Base-by-base conservation (phyloP, 2,888 invertebrate species). In the Eledona agricola region DNA sequence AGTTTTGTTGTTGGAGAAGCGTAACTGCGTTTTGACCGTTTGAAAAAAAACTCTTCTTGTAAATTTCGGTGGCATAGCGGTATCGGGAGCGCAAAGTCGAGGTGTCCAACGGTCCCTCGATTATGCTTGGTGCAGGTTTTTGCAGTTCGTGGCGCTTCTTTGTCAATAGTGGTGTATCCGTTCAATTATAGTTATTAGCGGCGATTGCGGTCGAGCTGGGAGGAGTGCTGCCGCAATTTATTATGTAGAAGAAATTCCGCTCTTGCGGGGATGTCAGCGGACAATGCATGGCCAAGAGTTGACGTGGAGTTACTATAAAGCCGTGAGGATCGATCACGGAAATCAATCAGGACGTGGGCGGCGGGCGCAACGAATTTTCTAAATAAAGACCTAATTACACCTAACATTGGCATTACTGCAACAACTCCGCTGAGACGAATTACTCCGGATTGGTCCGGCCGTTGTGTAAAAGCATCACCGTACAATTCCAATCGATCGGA, bases 311-410 rank as follows among this genome's bases (percentile, higher is more conserved):
- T n/a, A n/a, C n/a, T n/a, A n/a, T n/a, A n/a, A n/a, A n/a, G n/a
- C n/a, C n/a, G n/a, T n/a, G 25, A 34, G 59, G 57, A 64, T 63
- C 64, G 66, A 65, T 63, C 62, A 60, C 52, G 58, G 59, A 60
- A 65, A 65, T 65, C 64, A 65, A 66, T 66, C 66, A 63, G 58
- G 49, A 49, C 45, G 57, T 64, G 55, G 63, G 64, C 63, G 63
- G 60, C 40, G 62, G 63, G 60, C 43, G 49, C 57, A 59, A 51
- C 53, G 55, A 59, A 59, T 63, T 55, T 51, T 59, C 58, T 60
- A 64, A 64, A 64, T 63, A 57, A 51, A 53, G 55, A 60, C 63
- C 57, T 63, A 59, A 63, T 63, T 64, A 63, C 62, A 57, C 60
- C 60, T 64, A 64, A 63, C 55, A 59, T 52, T 58, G 42, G 58